phyloP scores from a whole-genome alignment of 2,113 vertebrate species.

The Tupaia tana region DNA sequence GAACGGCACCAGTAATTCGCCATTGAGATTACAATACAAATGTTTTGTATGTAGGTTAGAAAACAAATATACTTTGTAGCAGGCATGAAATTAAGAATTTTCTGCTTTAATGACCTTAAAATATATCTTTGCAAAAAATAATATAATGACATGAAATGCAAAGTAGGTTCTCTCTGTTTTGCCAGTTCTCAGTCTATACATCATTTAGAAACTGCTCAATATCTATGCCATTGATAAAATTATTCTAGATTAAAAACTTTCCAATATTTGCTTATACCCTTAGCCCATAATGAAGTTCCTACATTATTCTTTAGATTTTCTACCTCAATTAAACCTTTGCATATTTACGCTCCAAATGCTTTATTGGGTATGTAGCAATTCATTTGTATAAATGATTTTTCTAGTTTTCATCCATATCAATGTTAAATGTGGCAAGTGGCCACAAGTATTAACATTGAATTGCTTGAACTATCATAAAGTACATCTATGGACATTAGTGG shows the following conservation, averaged over 20 bases:
- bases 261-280: background rate
- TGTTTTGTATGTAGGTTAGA: background rate
- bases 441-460: background rate
- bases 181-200: background rate
- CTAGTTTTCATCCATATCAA: background rate
- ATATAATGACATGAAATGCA: background rate
- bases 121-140: slow-evolving; percentile 35
- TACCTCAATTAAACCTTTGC: background rate
- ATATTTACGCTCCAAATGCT: background rate
- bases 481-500: background rate
- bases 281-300: background rate
- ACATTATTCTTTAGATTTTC: background rate
- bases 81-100: slow-evolving; percentile 1
- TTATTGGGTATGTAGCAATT: background rate
- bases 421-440: background rate
- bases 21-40: background rate
- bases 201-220: background rate
- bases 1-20: background rate
- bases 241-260: background rate
- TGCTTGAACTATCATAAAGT: background rate
- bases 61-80: background rate
- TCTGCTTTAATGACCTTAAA: background rate
- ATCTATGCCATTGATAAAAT: background rate
- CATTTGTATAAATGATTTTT: background rate
- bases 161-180: background rate